Base-by-base conservation (phyloP, 2,113 vertebrate species). In the Blennius ocellaris region DNA sequence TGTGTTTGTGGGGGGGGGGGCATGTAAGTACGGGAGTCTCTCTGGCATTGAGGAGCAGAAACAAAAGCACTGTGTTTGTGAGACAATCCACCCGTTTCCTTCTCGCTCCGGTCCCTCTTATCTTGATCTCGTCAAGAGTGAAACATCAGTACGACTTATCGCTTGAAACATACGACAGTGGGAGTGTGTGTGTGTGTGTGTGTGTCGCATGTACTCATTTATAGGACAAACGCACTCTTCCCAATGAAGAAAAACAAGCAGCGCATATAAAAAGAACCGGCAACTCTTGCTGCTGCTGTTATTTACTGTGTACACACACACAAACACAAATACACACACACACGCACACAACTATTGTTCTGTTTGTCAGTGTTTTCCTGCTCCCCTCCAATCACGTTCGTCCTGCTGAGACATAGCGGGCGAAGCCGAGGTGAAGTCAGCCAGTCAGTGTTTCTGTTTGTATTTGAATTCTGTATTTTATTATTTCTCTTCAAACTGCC, bases 381-480 rank as follows among this genome's bases (percentile, higher is more conserved):
- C 57, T 84, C 81, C 21, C 81, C 79, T 72, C 80, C 53, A 81
- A 82, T 90, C 73, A 94, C 85, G 87, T 86, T 95, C 91, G 84
- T 93, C 95, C 94, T 95, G 92, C 93, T 93, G 92, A 69, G 90
- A 74, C 83, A 83, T 73, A 86, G 93, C 93, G 93, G 93, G 94
- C 92, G 92, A 90, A 94, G 92, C 91, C 90, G 91, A 94, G 95
- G 92, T 89, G 90, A 93, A 93, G 75, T 93, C 93, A 95, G 94
- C 95, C 90, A 94, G 93, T 95, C 93, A 94, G 94, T 94, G 92
- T 93, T 95, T 94, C 88, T 82, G 87, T 94, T 96, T 94, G 92
- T 96, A 94, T 95, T 95, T 94, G 92, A 96, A 95, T 92, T 96
- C 94, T 96, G 93, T 96, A 94, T 96, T 95, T 95, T 95, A 85